phyloP scores from a whole-genome alignment of 2,888 invertebrate genomes.

The Melanotus villosus region DNA sequence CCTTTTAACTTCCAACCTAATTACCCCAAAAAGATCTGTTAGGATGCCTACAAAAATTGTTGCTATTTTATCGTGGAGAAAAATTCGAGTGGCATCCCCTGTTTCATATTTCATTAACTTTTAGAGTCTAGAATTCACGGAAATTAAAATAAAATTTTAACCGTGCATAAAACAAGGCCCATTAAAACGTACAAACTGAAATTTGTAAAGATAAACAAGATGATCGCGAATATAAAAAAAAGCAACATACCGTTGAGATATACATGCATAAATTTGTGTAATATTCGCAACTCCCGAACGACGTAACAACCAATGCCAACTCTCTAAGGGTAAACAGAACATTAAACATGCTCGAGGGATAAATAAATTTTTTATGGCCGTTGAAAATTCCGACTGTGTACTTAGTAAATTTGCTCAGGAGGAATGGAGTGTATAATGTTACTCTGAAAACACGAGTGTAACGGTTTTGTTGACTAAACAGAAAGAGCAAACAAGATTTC shows the following conservation, averaged over 20 bases:
- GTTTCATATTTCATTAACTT: too few relatives aligned
- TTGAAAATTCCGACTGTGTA: slow-evolving; percentile 46
- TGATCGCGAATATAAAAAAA: slow-evolving; percentile 6
- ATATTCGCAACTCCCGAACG: slow-evolving; percentile 30
- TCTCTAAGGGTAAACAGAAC: slow-evolving; percentile 48
- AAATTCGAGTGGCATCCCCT: too few relatives aligned
- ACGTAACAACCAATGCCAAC: slow-evolving; percentile 42
- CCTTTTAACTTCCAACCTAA: too few relatives aligned
- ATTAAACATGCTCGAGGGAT: slow-evolving; percentile 50
- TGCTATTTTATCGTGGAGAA: too few relatives aligned
- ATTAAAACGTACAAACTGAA: too few relatives aligned
- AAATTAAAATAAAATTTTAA: too few relatives aligned
- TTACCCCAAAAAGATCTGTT: too few relatives aligned
- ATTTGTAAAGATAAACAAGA: neutral
- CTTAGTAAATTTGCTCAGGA: slow-evolving; percentile 49
- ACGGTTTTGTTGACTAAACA: slow-evolving; percentile 51
- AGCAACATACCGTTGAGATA: slow-evolving; percentile 12
- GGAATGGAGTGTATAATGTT: slow-evolving; percentile 45
- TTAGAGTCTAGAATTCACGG: too few relatives aligned
- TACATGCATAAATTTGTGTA: slow-evolving; percentile 38
- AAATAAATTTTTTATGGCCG: slow-evolving; percentile 50
- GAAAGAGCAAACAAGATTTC: slow-evolving; percentile 48
- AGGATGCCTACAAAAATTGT: too few relatives aligned
- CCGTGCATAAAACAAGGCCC: too few relatives aligned
- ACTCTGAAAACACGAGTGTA: slow-evolving; percentile 41